These are phyloP conservation scores for Corythornis leucogaster DNA, from an alignment of 2,797 vertebrate species.

Conservation along the genomic window DNA sequence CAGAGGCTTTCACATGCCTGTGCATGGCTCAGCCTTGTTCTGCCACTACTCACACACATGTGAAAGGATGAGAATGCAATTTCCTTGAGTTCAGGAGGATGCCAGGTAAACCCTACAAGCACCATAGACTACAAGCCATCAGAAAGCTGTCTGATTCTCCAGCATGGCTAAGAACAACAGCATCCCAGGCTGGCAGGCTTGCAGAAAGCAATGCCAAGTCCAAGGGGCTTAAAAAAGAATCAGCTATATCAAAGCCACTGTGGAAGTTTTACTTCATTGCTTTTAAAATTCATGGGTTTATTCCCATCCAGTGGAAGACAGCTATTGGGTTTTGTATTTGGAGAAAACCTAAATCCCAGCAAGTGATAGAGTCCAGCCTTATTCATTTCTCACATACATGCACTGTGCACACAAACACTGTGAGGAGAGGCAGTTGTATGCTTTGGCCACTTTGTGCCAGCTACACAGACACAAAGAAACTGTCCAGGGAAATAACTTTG, in stretches of 20 bases:
- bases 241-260: constrained; percentile 29
- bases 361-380: neutral
- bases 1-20: neutral
- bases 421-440: constrained; percentile 12
- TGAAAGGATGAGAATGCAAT: neutral
- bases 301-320: neutral
- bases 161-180: constrained; percentile 35
- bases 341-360: constrained; percentile 12
- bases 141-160: constrained; percentile 39
- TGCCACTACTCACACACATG: neutral
- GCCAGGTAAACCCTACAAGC: constrained; percentile 8
- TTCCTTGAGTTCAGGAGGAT: neutral
- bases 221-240: constrained; percentile 51
- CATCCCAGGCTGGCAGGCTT: constrained; percentile 32
- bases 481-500: constrained; percentile 68
- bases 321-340: neutral
- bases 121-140: neutral
- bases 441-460: constrained; percentile 62
- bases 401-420: neutral
- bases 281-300: constrained; percentile 17
- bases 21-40: neutral
- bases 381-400: neutral
- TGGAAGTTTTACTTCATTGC: constrained; percentile 29
- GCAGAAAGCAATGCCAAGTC: constrained; percentile 43
- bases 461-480: constrained; percentile 59